These are phyloP conservation scores for Psettodes erumei DNA, from an alignment of 2,113 vertebrate genomes.

Conservation along the genomic window DNA sequence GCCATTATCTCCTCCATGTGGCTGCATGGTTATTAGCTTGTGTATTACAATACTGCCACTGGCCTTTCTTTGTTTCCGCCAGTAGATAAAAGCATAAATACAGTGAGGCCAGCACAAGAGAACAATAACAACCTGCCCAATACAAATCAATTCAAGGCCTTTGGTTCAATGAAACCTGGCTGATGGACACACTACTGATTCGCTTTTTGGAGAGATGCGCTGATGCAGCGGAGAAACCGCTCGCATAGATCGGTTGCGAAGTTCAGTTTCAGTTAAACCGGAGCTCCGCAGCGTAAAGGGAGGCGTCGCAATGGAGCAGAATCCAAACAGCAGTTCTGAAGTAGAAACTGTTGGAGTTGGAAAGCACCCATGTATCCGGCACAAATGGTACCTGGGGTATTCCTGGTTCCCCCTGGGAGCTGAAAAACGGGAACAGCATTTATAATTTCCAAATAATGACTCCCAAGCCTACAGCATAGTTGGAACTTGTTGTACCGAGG, in stretches of 20 bases:
- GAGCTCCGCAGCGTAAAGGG: neutral
- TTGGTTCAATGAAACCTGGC: conserved; percentile 3
- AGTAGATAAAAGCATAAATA: conserved; percentile 9
- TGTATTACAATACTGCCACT: neutral
- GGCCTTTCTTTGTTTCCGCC: neutral
- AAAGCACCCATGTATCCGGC: conserved; percentile 32
- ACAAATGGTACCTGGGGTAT: conserved; percentile 37
- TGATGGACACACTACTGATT: neutral
- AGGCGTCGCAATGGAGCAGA: conserved; percentile 20
- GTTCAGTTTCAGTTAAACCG: conserved; percentile 14
- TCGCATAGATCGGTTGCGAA: neutral
- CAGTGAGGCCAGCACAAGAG: neutral
- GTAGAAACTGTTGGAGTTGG: conserved; percentile 32
- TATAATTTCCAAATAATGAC: conserved; percentile 47
- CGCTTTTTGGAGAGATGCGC: neutral
- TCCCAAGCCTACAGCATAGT: conserved; percentile 23
- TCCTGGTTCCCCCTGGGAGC: conserved; percentile 40
- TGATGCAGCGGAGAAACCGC: neutral
- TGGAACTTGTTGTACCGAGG: conserved; percentile 22
- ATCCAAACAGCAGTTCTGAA: conserved; percentile 25
- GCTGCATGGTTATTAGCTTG: conserved; percentile 2
- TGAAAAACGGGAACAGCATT: conserved; percentile 32
- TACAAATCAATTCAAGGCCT: neutral
- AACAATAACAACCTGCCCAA: conserved; percentile 9
- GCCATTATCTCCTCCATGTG: conserved; percentile 29